A percentile compares a stretch with the other conserved stretches of the same genome.
Evolutionary conservation across 2,888 invertebrate genomes (phyloP).

Genomic region (Andrena trimmerana): DNA sequence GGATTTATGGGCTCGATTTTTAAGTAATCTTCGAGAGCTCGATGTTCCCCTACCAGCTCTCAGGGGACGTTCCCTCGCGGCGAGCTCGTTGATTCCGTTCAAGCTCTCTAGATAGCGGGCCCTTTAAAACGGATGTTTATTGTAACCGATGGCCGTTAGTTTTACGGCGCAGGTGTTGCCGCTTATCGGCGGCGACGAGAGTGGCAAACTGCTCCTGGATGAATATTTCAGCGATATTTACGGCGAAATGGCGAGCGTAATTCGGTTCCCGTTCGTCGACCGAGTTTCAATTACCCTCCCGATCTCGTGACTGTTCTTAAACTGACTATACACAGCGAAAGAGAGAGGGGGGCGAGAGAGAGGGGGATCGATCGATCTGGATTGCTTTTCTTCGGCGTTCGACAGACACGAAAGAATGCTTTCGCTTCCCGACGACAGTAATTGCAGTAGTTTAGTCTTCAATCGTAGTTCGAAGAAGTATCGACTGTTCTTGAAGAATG

Average conservation of each 20-base stretch:
- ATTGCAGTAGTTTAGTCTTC: neutral
- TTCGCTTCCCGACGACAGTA: neutral
- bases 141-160: constrained; percentile 56
- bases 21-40: constrained; percentile 47
- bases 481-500: neutral
- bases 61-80: constrained; percentile 32
- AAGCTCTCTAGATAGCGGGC: constrained; percentile 38
- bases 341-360: neutral
- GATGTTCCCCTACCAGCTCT: constrained; percentile 9
- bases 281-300: constrained; percentile 42
- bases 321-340: neutral
- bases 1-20: constrained; percentile 55
- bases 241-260: constrained; percentile 39
- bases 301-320: constrained; percentile 17
- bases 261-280: constrained; percentile 32
- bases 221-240: constrained; percentile 61
- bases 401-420: neutral
- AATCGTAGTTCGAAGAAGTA: neutral
- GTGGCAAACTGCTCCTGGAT: constrained; percentile 50
- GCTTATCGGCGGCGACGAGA: constrained; percentile 53
- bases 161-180: constrained; percentile 53
- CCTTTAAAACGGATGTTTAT: constrained; percentile 60
- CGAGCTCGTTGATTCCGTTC: constrained; percentile 34
- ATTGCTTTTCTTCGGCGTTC: constrained; percentile 1
- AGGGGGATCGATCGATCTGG: constrained; percentile 3